Evolutionary conservation across 2,113 vertebrate species (phyloP), one percentile per base, ranked within the genome.

Genomic region (Epinephelus moara): DNA sequence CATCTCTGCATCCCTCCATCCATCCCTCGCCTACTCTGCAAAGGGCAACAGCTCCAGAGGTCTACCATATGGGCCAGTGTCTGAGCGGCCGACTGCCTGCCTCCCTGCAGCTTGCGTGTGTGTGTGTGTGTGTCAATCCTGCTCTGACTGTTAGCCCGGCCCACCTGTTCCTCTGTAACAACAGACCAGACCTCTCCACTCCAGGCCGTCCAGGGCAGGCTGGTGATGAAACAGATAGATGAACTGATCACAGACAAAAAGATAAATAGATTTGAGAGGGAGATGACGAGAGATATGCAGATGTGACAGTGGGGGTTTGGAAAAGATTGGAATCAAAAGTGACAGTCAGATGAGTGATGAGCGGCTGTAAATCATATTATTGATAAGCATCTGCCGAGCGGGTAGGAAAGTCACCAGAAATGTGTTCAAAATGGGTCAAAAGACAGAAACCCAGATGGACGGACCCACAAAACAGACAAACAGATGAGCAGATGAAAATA

Each of bases 61-160:
- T 89, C 86, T 52, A 78, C 95, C 94, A 95, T 95, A 95, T 95
- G 95, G 93, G 27, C 85, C 79, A 80, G 88, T 90, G 90, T 94
- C 89, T 93, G 92, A 90, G 90, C 72, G 81, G 82, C 82, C 74
- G 89, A 75, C 87, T 85, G 92, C 86, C 83, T 89, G 84, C 64
- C 80, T 89, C 78, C 80, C 79, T 70, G 80, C 90, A 91, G 84
- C 75, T 78, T 84, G 81, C 21, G 3, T 70, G 70, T 70, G 70
- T 85, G 74, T 37, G 56, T 61, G 61, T 47, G 74, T 69, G 57
- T 83, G 70, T 19, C 57, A 88, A 76, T 53, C 62, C 76, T 75
- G 70, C 25, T 25, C 68, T 85, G 88, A 91, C 89, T 92, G 91
- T 92, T 92, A 86, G 84, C 69, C 72, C 47, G 81, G 81, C 75